These are phyloP conservation scores for Corythornis cristatus DNA, from an alignment of 2,113 vertebrate genomes.

Conservation along the genomic window DNA sequence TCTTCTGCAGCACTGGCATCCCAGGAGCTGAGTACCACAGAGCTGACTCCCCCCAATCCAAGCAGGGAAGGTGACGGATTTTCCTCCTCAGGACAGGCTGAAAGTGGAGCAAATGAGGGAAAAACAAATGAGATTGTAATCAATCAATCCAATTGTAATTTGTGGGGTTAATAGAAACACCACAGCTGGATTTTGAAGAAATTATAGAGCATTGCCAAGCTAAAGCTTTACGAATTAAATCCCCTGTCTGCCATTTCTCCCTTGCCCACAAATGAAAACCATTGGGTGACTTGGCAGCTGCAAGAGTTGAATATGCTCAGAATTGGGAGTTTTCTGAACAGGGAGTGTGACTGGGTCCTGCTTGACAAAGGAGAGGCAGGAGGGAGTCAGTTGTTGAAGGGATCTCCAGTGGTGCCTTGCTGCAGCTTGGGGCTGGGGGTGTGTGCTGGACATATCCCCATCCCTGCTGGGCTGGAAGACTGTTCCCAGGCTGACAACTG, in stretches of 20 bases:
- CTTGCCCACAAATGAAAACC: not conserved
- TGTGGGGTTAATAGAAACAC: not conserved
- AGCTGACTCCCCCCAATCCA: fast-evolving
- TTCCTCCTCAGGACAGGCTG: not conserved
- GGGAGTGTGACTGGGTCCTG: fast-evolving
- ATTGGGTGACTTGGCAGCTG: fast-evolving
- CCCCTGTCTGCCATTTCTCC: not conserved
- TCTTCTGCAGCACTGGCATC: not conserved
- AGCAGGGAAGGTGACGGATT: fast-evolving
- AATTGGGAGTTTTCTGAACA: fast-evolving
- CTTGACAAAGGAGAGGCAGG: not conserved
- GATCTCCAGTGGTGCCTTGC: not conserved
- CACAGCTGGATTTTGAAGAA: not conserved
- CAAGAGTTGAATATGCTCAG: fast-evolving
- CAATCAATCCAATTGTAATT: not conserved
- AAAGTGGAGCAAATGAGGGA: fast-evolving
- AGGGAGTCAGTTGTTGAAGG: not conserved
- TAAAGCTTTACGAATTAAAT: not conserved
- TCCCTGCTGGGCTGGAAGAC: not conserved
- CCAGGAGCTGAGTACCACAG: fast-evolving
- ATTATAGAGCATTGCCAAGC: not conserved
- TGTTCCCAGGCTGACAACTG: fast-evolving
- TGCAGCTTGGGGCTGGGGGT: fast-evolving
- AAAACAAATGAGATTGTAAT: not conserved
- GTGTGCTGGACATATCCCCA: not conserved